A percentile compares a stretch with the other conserved stretches of the same genome.
Conservation (phyloP, 2,113 vertebrate genomes). For the Oceanodroma tethys region DNA sequence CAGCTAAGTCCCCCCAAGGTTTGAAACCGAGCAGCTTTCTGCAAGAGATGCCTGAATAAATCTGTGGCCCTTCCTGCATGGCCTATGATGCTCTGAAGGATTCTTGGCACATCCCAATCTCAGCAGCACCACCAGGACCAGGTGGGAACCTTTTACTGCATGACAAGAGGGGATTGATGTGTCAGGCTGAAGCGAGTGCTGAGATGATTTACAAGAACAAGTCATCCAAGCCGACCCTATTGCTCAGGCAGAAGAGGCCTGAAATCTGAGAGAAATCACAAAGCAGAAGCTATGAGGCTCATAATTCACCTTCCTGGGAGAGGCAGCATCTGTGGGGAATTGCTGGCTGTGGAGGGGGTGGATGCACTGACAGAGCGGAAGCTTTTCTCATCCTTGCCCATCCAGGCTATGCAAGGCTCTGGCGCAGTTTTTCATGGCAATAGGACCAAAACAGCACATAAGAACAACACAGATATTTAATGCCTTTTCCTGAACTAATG, state of each 20-base stretch:
- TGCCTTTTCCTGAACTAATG: not conserved
- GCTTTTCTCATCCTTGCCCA: not conserved
- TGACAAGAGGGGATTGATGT: slow-evolving; percentile 24
- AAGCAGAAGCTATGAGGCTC: slow-evolving; percentile 1
- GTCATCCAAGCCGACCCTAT: not conserved
- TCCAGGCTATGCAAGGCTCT: not conserved
- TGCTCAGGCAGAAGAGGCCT: slow-evolving; percentile 37
- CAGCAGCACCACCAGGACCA: not conserved
- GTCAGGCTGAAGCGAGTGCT: slow-evolving; percentile 1
- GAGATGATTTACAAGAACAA: slow-evolving; percentile 43
- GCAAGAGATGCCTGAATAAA: not conserved
- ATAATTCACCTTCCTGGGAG: slow-evolving; percentile 33
- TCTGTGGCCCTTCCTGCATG: not conserved
- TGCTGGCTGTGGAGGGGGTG: not conserved
- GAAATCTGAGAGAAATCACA: slow-evolving; percentile 34
- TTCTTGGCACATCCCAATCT: slow-evolving; percentile 1
- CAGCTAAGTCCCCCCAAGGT: not conserved
- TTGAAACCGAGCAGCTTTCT: not conserved
- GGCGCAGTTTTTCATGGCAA: not conserved
- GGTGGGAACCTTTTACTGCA: slow-evolving; percentile 10
- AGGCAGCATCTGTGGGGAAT: not conserved
- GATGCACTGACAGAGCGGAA: not conserved
- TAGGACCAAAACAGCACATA: not conserved
- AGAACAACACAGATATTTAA: not conserved
- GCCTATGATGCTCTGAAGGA: not conserved